These are phyloP conservation scores for Sebastes kiyomatsui DNA, from an alignment of 2,797 vertebrate genomes.

Conservation along the genomic window DNA sequence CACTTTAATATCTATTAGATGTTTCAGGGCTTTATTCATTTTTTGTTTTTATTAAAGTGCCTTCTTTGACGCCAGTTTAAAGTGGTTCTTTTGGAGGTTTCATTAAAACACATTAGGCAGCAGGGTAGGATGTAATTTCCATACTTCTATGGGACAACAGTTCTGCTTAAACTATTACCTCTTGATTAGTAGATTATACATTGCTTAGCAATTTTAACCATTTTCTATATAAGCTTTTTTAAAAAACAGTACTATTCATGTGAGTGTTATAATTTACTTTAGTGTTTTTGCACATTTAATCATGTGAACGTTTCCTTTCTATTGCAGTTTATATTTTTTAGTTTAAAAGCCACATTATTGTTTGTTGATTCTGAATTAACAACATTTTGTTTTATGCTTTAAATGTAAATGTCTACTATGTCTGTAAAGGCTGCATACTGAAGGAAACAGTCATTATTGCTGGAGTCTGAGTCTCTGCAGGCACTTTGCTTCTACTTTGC, in stretches of 20 bases:
- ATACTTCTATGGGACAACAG: conserved; percentile 31
- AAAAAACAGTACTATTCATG: background rate
- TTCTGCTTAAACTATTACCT: conserved; percentile 40
- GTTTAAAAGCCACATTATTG: background rate
- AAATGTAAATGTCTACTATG: background rate
- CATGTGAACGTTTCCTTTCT: background rate
- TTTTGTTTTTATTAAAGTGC: conserved; percentile 42
- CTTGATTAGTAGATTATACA: conserved; percentile 40
- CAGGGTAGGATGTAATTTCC: conserved; percentile 34
- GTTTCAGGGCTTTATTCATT: conserved; percentile 46
- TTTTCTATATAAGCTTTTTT: background rate
- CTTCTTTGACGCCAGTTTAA: conserved; percentile 31
- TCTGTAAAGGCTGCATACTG: background rate
- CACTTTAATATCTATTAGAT: conserved; percentile 47
- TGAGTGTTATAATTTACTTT: conserved; percentile 6
- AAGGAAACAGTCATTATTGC: background rate
- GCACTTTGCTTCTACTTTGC: conserved; percentile 17
- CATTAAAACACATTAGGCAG: conserved; percentile 51
- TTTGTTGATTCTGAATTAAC: too few species aligned
- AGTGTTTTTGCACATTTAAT: conserved; percentile 17
- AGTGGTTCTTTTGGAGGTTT: conserved; percentile 43
- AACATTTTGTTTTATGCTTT: background rate
- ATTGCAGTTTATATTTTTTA: background rate
- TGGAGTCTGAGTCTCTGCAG: conserved; percentile 15
- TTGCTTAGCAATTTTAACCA: background rate